A percentile compares a stretch with the other conserved stretches of the same genome.
Conservation (phyloP, 2,797 vertebrate genomes). For the Micrastur ruficollis region DNA sequence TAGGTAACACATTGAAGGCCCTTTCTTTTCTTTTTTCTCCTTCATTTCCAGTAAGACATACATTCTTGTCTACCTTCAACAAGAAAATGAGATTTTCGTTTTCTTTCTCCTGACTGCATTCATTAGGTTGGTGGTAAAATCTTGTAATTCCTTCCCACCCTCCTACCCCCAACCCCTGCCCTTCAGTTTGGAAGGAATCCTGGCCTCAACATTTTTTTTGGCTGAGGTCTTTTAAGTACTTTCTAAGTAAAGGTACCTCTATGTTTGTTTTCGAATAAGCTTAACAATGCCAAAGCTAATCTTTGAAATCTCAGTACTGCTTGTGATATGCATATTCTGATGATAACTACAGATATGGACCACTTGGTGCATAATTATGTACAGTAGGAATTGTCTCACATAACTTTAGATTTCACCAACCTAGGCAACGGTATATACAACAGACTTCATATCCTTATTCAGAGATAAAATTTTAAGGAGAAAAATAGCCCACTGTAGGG, state of each 20-base stretch:
- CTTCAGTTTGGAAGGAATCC: neutral
- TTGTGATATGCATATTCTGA: neutral
- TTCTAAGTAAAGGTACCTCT: neutral
- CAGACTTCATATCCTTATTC: neutral
- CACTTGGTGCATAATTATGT: neutral
- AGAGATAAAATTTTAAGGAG: neutral
- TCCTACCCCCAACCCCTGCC: rapidly evolving
- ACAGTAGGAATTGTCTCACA: neutral
- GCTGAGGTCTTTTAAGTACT: neutral
- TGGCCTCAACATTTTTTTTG: neutral
- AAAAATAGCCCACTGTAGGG: neutral
- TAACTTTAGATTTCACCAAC: neutral
- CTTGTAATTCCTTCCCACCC: neutral
- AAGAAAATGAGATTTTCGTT: neutral
- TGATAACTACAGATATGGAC: neutral
- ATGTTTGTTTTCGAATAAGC: neutral
- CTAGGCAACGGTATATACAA: neutral
- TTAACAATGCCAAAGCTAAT: neutral
- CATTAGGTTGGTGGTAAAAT: neutral
- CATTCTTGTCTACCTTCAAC: neutral
- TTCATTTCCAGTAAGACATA: neutral
- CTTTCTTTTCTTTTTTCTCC: neutral
- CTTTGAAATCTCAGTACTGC: neutral
- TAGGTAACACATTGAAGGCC: neutral
- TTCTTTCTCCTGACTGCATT: neutral